Evolutionary conservation across 1,140 invertebrate genomes (phyloP).

Genomic region (Cydia amplana): DNA sequence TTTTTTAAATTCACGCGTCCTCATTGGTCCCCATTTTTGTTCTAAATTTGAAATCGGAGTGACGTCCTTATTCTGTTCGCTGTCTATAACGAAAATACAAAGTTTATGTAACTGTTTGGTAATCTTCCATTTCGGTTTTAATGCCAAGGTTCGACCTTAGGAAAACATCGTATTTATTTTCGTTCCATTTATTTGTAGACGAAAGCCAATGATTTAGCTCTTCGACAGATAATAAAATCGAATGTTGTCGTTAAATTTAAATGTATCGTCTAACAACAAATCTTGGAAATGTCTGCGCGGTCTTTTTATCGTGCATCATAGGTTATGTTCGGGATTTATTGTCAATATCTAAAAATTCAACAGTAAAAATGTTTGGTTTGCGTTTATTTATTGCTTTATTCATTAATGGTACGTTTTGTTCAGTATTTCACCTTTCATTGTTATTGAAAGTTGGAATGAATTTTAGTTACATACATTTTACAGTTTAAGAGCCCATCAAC

Average conservation of each 20-base stretch:
- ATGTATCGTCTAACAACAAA: conserved; percentile 27
- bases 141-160: conserved; percentile 11
- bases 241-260: conserved; percentile 22
- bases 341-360: not conserved
- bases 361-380: no score
- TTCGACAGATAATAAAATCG: conserved; percentile 32
- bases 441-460: no score
- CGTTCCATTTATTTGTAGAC: conserved; percentile 15
- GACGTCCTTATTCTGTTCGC: conserved; percentile 17
- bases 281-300: conserved; percentile 18
- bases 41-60: conserved; percentile 5
- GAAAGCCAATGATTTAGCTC: conserved; percentile 18
- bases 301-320: not conserved
- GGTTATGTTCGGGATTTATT: conserved; percentile 12
- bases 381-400: no score
- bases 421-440: no score
- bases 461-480: no score
- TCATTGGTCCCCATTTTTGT: conserved; percentile 5
- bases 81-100: not conserved
- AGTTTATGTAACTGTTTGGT: not conserved
- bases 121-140: conserved; percentile 12
- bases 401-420: no score
- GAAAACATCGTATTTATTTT: conserved; percentile 25
- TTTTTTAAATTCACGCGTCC: not conserved
- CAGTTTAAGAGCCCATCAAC: no score